phyloP scores from a whole-genome alignment of 35 echinoderm and acorn worm species.

The Ophioderma brevispina region DNA sequence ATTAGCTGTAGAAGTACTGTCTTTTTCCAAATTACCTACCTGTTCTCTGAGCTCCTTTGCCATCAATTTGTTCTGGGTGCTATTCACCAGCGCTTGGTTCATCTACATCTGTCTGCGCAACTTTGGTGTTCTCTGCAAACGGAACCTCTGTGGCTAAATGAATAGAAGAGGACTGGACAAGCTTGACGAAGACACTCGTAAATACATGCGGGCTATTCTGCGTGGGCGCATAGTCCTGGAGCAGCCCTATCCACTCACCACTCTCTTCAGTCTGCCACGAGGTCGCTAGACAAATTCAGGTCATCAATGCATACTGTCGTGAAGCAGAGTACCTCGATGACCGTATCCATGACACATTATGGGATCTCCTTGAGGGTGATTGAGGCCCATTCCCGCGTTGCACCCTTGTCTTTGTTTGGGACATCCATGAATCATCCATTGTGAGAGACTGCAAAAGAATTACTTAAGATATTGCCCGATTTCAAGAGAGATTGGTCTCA shows the following conservation, averaged over 20 bases:
- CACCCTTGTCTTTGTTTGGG: constrained; percentile 79
- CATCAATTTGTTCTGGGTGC: constrained; percentile 66
- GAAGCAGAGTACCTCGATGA: constrained; percentile 88
- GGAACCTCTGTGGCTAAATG: constrained; percentile 85
- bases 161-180: constrained; percentile 54
- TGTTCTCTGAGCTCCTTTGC: constrained; percentile 75
- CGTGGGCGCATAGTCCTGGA: constrained; percentile 87
- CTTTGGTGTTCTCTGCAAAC: constrained; percentile 60
- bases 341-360: constrained; percentile 91
- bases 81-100: constrained; percentile 74
- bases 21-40: constrained; percentile 71
- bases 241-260: constrained; percentile 68
- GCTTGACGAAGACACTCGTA: constrained; percentile 78
- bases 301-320: constrained; percentile 97
- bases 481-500: constrained; percentile 93
- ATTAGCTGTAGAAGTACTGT: constrained; percentile 60
- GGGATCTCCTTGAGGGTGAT: constrained; percentile 96
- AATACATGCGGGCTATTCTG: constrained; percentile 84
- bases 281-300: constrained; percentile 89
- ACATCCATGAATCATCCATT: constrained; percentile 85
- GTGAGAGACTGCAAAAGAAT: constrained; percentile 78
- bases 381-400: constrained; percentile 83
- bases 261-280: constrained; percentile 91
- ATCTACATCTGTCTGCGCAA: constrained; percentile 79
- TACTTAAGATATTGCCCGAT: constrained; percentile 83